Evolutionary conservation across 1,140 invertebrate genomes (phyloP).

Genomic region (Orchestia grillus): DNA sequence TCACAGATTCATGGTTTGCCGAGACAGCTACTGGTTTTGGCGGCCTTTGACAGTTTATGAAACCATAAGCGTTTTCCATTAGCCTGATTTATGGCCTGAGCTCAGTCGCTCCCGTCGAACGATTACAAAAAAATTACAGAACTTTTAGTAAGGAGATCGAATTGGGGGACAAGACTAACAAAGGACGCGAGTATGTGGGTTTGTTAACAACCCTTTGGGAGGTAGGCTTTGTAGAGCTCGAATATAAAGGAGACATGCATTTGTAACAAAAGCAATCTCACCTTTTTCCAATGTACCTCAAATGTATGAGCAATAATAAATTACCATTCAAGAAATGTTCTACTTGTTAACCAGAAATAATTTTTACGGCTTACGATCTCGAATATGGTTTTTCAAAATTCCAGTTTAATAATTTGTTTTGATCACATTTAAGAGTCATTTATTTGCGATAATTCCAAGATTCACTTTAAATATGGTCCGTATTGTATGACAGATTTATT

Average conservation of each 20-base stretch:
- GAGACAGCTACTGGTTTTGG: slow-evolving; percentile 9
- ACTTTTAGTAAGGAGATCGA: background rate
- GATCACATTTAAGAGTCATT: no score
- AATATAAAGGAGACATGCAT: background rate
- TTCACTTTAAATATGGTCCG: no score
- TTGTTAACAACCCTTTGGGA: background rate
- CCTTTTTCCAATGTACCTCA: background rate
- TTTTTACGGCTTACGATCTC: no score
- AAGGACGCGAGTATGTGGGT: background rate
- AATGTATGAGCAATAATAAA: background rate
- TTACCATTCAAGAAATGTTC: background rate
- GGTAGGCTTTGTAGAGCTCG: background rate
- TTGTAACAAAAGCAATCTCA: background rate
- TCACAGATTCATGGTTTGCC: background rate
- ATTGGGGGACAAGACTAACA: background rate
- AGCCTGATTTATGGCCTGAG: background rate
- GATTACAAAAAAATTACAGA: background rate
- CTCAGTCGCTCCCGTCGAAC: background rate
- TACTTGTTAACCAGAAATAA: no score
- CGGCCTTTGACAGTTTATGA: background rate
- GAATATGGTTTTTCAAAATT: no score
- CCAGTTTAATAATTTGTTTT: no score
- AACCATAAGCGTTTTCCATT: background rate
- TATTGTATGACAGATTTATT: no score
- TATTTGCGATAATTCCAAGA: no score